Evolutionary conservation across 2,888 invertebrate species (phyloP).

Genomic region (Exocentrus adspersus): DNA sequence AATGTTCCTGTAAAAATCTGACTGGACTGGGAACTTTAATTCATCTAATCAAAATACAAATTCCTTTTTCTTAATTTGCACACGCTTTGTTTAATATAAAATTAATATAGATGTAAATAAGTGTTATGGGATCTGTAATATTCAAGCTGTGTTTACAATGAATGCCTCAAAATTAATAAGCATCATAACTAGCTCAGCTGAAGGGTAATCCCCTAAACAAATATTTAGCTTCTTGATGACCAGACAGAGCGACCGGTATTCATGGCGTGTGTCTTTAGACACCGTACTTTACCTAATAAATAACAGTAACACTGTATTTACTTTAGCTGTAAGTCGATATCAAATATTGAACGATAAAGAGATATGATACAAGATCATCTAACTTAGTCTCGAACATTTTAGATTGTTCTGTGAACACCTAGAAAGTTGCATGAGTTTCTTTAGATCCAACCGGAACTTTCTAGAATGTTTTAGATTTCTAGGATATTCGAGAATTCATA

Average conservation of each 20-base stretch:
- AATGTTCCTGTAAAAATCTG: no score
- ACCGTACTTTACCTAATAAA: slow-evolving; percentile 35
- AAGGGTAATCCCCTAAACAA: slow-evolving; percentile 14
- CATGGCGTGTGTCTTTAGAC: slow-evolving; percentile 26
- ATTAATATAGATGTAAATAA: no score
- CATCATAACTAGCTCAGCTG: slow-evolving; percentile 19
- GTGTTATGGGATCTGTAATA: background rate
- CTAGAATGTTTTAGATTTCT: no score
- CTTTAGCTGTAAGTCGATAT: slow-evolving; percentile 27
- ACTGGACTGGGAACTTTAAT: no score
- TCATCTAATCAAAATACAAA: no score
- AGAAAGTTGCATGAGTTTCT: no score
- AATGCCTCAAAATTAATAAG: slow-evolving; percentile 22
- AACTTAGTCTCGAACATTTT: no score
- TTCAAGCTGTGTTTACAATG: background rate
- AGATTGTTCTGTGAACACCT: no score
- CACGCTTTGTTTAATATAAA: no score
- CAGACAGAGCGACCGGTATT: slow-evolving; percentile 22
- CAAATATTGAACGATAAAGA: slow-evolving; percentile 9
- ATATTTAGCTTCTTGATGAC: slow-evolving; percentile 29
- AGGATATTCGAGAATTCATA: no score
- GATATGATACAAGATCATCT: slow-evolving; percentile 10
- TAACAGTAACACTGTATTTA: slow-evolving; percentile 34
- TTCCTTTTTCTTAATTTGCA: no score
- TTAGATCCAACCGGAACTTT: no score